Percentiles rank a stretch among this genome's conserved stretches.
Evolutionary conservation across 2,797 vertebrate genomes (phyloP).

Genomic region (Florisuga fusca): DNA sequence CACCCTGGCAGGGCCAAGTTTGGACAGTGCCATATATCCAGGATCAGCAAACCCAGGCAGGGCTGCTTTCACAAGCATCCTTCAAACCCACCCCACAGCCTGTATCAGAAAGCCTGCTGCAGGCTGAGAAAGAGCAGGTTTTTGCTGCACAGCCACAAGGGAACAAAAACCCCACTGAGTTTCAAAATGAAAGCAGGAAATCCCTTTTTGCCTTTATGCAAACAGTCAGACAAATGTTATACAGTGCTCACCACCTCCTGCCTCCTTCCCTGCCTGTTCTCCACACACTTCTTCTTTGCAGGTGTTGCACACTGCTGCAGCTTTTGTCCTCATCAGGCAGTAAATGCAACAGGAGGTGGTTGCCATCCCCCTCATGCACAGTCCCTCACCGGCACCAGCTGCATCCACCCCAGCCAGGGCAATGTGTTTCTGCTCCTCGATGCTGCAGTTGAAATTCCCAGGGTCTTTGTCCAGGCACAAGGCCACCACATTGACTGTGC

Average conservation of each 20-base stretch:
- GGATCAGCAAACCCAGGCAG: background rate
- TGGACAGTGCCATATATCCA: background rate
- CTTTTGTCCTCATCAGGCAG: background rate
- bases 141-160: background rate
- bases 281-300: background rate
- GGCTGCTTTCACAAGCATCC: background rate
- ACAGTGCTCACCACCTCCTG: background rate
- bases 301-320: background rate
- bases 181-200: background rate
- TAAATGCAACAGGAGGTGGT: fast-evolving
- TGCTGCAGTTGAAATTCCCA: background rate
- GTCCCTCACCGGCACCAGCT: background rate
- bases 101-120: background rate
- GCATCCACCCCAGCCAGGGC: background rate
- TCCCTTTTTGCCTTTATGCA: background rate
- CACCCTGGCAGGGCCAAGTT: fast-evolving
- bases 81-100: background rate
- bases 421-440: fast-evolving
- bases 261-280: background rate
- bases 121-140: background rate
- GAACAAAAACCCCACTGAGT: background rate
- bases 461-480: background rate
- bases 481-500: fast-evolving
- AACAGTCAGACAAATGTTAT: background rate
- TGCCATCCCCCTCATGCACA: fast-evolving